Evolutionary conservation across 2,888 invertebrate genomes (phyloP), one percentile per base, ranked within the genome.

Genomic region (Panzeria rudis): DNA sequence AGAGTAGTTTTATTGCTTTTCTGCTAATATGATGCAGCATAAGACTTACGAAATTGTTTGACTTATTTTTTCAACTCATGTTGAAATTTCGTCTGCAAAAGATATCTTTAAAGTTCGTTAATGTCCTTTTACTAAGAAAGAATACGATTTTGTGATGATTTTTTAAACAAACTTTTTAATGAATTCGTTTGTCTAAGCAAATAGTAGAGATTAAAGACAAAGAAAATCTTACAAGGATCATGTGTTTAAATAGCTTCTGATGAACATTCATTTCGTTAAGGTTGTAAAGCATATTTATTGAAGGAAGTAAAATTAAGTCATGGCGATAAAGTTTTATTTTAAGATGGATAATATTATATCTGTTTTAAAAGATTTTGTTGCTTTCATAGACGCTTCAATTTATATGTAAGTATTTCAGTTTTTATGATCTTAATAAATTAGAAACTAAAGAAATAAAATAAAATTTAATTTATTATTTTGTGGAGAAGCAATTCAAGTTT

Each of bases 181-280:
- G 32, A 68, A 7, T 15, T 50, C 68, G 6, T 41, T 29, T 29
- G 29, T 29, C 29, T 68, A 20, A 35, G 35, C 23, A 38, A 32
- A 50, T 62, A 20, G 15, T 50, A 20, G 25, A 75, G 64, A 52
- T 75, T 75, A 25, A 41, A 62, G 52, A 50, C 52, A 64, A 64
- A 52, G 41, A 38, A 35, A 61, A 52, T 15, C 17, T 4, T 47
- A 20, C 13, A 50, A 25, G 11, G 17, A 62, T 32, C 29, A 72
- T 17, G 35, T 20, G 59, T 32, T 73, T 62, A 7, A 50, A 75
- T 64, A 75, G 38, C 52, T 52, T 75, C 15, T 23, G 32, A 59
- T n/a, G 41, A 50, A 23, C 9, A 15, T 47, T 47, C 15, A 29
- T 50, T 62, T 52, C 23, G 15, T 35, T 23, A 52, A 3, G 15